Conservation (phyloP, 2,113 vertebrate genomes). For the Menidia beryllina region DNA sequence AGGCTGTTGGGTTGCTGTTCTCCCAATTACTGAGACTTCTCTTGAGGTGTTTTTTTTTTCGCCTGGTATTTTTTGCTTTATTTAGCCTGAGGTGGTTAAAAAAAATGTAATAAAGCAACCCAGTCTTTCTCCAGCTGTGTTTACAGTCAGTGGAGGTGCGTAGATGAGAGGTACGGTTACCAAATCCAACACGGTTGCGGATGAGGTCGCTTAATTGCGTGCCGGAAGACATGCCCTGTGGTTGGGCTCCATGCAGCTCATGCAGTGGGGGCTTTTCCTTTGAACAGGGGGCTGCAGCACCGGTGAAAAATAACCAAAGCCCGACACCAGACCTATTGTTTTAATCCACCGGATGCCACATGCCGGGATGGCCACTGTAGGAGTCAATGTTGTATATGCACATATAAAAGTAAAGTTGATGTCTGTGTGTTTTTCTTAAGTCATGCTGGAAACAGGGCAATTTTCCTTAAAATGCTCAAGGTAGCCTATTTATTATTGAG, state of each 20-base stretch:
- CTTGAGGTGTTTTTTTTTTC: constrained; percentile 20
- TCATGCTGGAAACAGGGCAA: constrained; percentile 54
- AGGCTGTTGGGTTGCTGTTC: constrained; percentile 29
- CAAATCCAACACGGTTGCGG: constrained; percentile 62
- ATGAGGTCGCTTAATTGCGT: constrained; percentile 72
- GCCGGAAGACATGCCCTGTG: constrained; percentile 73
- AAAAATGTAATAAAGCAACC: background rate
- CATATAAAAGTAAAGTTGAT: constrained; percentile 61
- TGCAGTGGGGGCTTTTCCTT: constrained; percentile 31
- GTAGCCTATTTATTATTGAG: constrained; percentile 74
- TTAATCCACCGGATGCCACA: constrained; percentile 40
- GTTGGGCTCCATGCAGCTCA: constrained; percentile 46
- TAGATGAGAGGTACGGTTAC: constrained; percentile 39
- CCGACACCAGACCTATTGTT: constrained; percentile 30
- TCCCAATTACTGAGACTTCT: constrained; percentile 62
- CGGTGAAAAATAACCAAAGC: constrained; percentile 15
- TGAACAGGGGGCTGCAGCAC: constrained; percentile 36
- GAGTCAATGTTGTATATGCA: constrained; percentile 9
- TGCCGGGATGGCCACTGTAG: constrained; percentile 1
- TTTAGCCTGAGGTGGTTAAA: background rate
- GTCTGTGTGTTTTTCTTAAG: constrained; percentile 52
- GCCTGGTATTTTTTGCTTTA: constrained; percentile 12
- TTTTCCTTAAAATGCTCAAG: constrained; percentile 52
- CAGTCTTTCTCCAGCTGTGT: constrained; percentile 34
- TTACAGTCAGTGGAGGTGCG: constrained; percentile 53